These are phyloP conservation scores for Monomorium pharaonis DNA, from an alignment of 1,140 invertebrate species.

Conservation along the genomic window DNA sequence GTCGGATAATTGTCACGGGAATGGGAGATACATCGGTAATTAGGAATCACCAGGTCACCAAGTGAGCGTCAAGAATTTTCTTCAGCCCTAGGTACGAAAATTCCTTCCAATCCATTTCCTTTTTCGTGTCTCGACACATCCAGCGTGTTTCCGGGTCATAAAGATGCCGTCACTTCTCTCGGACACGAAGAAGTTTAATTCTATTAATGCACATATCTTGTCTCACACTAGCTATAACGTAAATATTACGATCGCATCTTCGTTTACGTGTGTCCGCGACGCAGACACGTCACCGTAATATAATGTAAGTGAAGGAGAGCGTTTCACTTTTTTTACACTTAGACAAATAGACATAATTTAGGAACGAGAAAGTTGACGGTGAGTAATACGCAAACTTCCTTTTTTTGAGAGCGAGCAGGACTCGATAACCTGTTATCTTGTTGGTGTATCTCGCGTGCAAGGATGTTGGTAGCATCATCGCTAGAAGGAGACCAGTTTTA, in stretches of 20 bases:
- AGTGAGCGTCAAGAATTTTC: background rate
- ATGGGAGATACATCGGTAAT: background rate
- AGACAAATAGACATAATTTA: constrained; percentile 3
- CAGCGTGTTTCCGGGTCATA: background rate
- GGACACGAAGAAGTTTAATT: background rate
- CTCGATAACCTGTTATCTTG: constrained; percentile 9
- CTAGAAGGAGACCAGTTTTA: background rate
- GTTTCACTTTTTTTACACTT: constrained; percentile 1
- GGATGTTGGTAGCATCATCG: background rate
- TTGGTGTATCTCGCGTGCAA: constrained; percentile 11
- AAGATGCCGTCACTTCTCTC: background rate
- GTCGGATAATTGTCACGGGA: background rate
- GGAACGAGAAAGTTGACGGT: background rate
- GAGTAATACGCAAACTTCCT: constrained; percentile 4
- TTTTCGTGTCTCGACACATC: background rate
- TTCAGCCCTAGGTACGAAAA: background rate
- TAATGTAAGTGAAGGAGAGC: background rate
- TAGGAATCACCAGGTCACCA: background rate
- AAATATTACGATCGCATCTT: constrained; percentile 3
- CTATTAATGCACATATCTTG: constrained; percentile 26
- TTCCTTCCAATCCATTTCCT: background rate
- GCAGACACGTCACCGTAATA: background rate
- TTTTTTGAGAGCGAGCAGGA: background rate
- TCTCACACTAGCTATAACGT: constrained; percentile 13
- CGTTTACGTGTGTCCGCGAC: background rate